Evolutionary conservation across 1,140 invertebrate species (phyloP).

Genomic region (Homalodisca vitripennis): DNA sequence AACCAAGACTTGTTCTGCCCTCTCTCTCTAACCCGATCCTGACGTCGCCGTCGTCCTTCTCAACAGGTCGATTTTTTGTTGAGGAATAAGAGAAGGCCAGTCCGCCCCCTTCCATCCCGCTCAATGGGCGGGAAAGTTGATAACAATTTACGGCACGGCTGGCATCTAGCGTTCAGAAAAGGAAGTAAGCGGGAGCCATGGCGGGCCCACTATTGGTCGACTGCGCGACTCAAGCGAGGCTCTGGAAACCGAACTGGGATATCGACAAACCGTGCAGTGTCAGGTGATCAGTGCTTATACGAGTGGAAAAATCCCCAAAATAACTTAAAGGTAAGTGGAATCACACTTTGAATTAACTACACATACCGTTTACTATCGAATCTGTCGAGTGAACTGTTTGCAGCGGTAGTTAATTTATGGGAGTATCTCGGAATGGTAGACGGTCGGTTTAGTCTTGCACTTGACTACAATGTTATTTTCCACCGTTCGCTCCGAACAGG

Average conservation of each 20-base stretch:
- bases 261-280: constrained; percentile 3
- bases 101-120: background rate
- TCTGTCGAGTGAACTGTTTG: background rate
- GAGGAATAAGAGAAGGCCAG: background rate
- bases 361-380: background rate
- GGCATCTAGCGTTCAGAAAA: constrained; percentile 17
- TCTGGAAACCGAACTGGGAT: background rate
- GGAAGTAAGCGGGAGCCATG: constrained; percentile 17
- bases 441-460: constrained; percentile 3
- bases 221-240: constrained; percentile 13
- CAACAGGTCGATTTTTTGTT: constrained; percentile 25
- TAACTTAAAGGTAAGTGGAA: background rate
- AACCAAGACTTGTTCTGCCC: constrained; percentile 5
- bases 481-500: constrained; percentile 20
- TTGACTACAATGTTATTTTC: constrained; percentile 21
- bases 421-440: no score
- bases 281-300: background rate
- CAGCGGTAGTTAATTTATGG: no score
- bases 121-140: constrained; percentile 22
- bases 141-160: constrained; percentile 16
- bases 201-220: constrained; percentile 15
- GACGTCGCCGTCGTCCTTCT: background rate
- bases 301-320: constrained; percentile 4
- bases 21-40: background rate
- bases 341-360: background rate